Conservation (phyloP, 2,113 vertebrate species). For the Sporophila hypoxantha region DNA sequence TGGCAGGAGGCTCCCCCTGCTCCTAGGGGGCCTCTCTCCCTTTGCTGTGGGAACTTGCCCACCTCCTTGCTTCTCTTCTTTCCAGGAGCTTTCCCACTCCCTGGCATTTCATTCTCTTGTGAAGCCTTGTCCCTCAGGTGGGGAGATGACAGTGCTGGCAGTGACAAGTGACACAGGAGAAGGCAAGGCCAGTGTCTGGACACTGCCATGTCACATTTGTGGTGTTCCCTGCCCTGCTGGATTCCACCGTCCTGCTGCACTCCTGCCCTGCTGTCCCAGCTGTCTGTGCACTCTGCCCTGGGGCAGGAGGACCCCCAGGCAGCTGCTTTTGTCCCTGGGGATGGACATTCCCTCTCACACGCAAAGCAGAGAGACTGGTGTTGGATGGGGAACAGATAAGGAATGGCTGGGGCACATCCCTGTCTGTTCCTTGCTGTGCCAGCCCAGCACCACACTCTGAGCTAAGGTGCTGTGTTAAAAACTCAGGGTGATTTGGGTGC, state of each 20-base stretch:
- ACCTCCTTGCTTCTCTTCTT: not conserved
- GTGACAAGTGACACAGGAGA: not conserved
- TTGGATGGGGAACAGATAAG: not conserved
- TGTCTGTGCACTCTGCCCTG: fast-evolving
- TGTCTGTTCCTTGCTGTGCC: not conserved
- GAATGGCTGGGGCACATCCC: not conserved
- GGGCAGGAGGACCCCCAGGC: not conserved
- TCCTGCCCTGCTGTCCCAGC: not conserved
- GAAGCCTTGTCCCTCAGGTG: fast-evolving
- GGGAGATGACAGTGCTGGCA: not conserved
- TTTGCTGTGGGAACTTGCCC: too few species aligned
- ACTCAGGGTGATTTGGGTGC: not conserved
- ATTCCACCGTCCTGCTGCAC: not conserved
- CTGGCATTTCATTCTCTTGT: not conserved
- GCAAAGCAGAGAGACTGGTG: not conserved
- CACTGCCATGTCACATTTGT: fast-evolving
- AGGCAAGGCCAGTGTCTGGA: fast-evolving
- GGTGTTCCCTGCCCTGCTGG: fast-evolving
- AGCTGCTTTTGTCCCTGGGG: fast-evolving
- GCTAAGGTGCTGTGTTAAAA: not conserved
- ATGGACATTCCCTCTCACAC: not conserved
- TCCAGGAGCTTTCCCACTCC: fast-evolving
- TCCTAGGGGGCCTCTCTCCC: not conserved
- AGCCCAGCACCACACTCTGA: not conserved
- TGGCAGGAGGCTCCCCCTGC: not conserved